These are phyloP conservation scores for Cryptocephalus moraei DNA, from an alignment of 2,888 invertebrate genomes.

Conservation along the genomic window DNA sequence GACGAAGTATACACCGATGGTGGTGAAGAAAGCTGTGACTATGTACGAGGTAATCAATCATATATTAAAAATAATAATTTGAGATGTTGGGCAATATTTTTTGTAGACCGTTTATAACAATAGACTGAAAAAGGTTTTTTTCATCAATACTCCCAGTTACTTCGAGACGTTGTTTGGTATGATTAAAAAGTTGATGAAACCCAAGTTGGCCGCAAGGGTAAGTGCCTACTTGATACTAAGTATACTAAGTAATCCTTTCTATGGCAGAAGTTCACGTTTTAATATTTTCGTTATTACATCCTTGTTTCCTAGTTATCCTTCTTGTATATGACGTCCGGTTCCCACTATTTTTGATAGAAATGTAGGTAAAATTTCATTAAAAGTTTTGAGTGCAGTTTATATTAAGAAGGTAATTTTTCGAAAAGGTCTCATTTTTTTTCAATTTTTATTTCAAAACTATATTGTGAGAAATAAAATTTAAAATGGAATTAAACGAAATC, in stretches of 20 bases:
- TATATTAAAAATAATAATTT: background rate
- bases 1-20: conserved; percentile 1
- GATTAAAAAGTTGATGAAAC: conserved; percentile 4
- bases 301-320: too few relatives aligned
- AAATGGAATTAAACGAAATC: too few relatives aligned
- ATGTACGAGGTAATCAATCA: conserved; percentile 3
- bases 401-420: too few relatives aligned
- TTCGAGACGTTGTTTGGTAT: conserved; percentile 1
- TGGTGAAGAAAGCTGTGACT: conserved; percentile 4
- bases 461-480: too few relatives aligned
- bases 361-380: too few relatives aligned
- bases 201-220: conserved; percentile 5
- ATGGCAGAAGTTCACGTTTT: too few relatives aligned
- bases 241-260: background rate
- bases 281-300: too few relatives aligned
- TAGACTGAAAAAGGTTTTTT: conserved; percentile 3
- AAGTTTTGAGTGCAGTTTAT: too few relatives aligned
- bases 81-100: background rate
- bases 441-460: too few relatives aligned
- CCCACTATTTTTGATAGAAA: too few relatives aligned
- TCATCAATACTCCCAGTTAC: conserved; percentile 1
- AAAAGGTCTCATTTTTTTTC: too few relatives aligned
- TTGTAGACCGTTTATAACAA: conserved; percentile 5
- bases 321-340: too few relatives aligned
- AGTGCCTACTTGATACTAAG: background rate